Evolutionary conservation across 2,888 invertebrate species (phyloP), one percentile per base, ranked within the genome.

Genomic region (Yponomeuta evonymella): DNA sequence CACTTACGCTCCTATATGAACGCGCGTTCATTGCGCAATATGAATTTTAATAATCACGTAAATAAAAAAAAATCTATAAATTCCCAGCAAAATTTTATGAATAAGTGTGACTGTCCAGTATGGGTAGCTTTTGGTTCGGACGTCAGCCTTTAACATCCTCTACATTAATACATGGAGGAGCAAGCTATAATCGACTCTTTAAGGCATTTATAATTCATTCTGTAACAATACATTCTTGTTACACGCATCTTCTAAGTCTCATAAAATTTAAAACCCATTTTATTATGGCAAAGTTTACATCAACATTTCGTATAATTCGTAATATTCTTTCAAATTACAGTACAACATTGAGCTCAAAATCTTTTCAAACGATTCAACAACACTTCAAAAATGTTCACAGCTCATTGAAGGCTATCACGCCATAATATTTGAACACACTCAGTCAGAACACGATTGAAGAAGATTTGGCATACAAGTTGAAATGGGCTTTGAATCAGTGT

Each of bases 341-440:
- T 10, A 65, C 29, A 65, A 65, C 30, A 29, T 65, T 29, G 33
- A 65, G 65, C 65, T 29, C 29, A 65, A 58, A 65, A 65, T 65
- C 65, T 30, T 65, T 11, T 11, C 30, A 65, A 65, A 65, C 33
- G 29, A 65, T 65, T 65, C 51, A 68, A 68, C 73, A 76, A 75
- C 77, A 75, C 11, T 76, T 84, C 81, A 85, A 83, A 82, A 85
- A 84, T 87, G 85, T 67, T 90, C 90, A 90, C 90, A 90, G 90
- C 89, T 89, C 87, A 85, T 75, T 82, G 88, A 90, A 91, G 90
- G 89, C 90, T 88, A 80, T 76, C 75, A 85, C 86, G 86, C 86
- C 87, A 83, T 2, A 84, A 83, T 81, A 76, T 76, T 83, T 89
- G 88, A 90, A 89, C 89, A 90, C 88, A 87, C 15, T 82, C 76